phyloP scores from a whole-genome alignment of 1,140 invertebrate species.

The Musca domestica region DNA sequence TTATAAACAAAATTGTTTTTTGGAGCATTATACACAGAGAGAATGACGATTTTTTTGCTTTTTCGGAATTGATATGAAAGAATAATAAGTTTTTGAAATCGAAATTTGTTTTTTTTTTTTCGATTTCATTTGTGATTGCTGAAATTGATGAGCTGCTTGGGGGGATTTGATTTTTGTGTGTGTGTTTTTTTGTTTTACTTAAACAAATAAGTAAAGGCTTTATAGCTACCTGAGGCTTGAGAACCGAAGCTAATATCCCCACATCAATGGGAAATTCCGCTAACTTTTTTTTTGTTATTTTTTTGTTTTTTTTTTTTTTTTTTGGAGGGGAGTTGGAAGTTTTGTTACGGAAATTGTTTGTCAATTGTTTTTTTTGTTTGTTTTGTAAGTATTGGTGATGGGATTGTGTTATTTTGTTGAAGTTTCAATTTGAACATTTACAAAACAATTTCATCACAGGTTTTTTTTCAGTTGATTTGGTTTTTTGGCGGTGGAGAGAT shows the following conservation, averaged over 20 bases:
- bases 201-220: conserved; percentile 7
- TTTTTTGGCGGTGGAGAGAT: background rate
- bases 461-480: conserved; percentile 3
- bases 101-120: conserved; percentile 23
- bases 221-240: conserved; percentile 52
- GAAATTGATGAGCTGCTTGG: no score
- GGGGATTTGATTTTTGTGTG: conserved; percentile 19
- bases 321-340: background rate
- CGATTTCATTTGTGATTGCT: no score
- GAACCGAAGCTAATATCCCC: conserved; percentile 51
- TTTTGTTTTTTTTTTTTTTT: background rate
- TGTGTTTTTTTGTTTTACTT: conserved; percentile 16
- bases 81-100: no score
- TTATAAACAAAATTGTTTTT: background rate
- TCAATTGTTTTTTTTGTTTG: background rate
- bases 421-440: background rate
- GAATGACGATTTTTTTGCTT: background rate
- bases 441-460: conserved; percentile 9
- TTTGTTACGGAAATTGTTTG: conserved; percentile 8
- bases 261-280: conserved; percentile 54
- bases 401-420: background rate
- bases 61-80: conserved; percentile 15
- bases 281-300: conserved; percentile 37
- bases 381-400: background rate
- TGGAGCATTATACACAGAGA: no score